Evolutionary conservation across 2,113 vertebrate species (phyloP).

Genomic region (Etheostoma spectabile): DNA sequence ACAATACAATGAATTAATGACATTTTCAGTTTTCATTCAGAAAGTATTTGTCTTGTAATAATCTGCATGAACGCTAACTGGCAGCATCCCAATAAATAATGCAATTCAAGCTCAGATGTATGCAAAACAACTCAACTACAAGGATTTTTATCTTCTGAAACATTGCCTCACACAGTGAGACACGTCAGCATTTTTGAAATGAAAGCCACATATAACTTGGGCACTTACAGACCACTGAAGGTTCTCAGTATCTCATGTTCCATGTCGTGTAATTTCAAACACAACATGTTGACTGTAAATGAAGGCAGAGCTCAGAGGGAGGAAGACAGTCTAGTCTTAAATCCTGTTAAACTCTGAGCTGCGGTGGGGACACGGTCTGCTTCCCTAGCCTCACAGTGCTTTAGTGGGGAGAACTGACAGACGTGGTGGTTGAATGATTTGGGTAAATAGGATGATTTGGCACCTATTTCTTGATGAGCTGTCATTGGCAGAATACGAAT

Average conservation of each 20-base stretch:
- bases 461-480: slow-evolving; percentile 53
- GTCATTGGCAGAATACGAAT: slow-evolving; percentile 60
- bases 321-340: slow-evolving; percentile 47
- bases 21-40: background rate
- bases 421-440: slow-evolving; percentile 54
- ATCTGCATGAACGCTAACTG: background rate
- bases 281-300: slow-evolving; percentile 32
- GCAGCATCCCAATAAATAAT: background rate
- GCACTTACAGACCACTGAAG: slow-evolving; percentile 15
- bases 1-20: slow-evolving; percentile 10
- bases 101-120: background rate
- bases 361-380: slow-evolving; percentile 56
- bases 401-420: slow-evolving; percentile 33
- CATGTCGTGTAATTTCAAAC: slow-evolving; percentile 44
- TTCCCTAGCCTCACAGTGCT: slow-evolving; percentile 45
- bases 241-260: slow-evolving; percentile 31
- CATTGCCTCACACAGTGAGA: background rate
- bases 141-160: slow-evolving; percentile 21
- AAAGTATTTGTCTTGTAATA: background rate
- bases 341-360: slow-evolving; percentile 64
- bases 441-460: slow-evolving; percentile 56
- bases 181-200: slow-evolving; percentile 32
- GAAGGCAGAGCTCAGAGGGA: slow-evolving; percentile 32
- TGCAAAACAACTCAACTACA: background rate
- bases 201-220: slow-evolving; percentile 32